Evolutionary conservation across 2,888 invertebrate species (phyloP), one percentile per base, ranked within the genome.

Genomic region (Volucella inflata): DNA sequence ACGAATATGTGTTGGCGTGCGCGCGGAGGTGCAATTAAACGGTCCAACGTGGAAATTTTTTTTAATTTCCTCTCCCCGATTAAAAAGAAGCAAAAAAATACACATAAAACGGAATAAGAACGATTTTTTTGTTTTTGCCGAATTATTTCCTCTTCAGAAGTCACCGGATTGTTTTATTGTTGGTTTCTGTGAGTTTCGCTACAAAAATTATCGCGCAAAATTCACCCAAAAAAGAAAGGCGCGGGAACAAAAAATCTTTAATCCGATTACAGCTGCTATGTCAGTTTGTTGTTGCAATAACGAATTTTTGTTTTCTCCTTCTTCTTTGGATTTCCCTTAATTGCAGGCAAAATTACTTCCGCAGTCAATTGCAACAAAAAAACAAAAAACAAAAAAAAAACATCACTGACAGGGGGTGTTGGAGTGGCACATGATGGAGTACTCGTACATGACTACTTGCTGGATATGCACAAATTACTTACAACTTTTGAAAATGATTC

Each of bases 311-410:
- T 70, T 70, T 74, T 17, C 9, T 74, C n/a, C 9, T 57, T 62
- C 12, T 40, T 38, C 48, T 70, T 42, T 51, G 53, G 60, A 36
- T 30, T 44, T 36, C 30, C 65, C 46, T 82, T 79, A 65, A 84
- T 77, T 79, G 64, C 79, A 84, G 79, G 70, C 79, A 84, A 72
- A 65, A 65, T 75, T 53, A 79, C 70, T 79, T 79, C 83, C 79
- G 79, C 59, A 59, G 74, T 44, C 44, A 59, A 51, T 50, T 30
- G 30, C 30, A 30, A 2, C 30, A 30, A 30, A 30, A 30, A 30
- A 3, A 30, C 4, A 21, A 21, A 2, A 21, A 21, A 21, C 21
- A 21, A 21, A 2, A 21, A 2, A 21, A 2, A 21, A 21, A 21
- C 21, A 30, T 30, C 30, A 30, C 6, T 30, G 6, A 55, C 30